phyloP scores from a whole-genome alignment of 37 sponge, comb jelly and placozoan species.

The Petrosia ficiformis region DNA sequence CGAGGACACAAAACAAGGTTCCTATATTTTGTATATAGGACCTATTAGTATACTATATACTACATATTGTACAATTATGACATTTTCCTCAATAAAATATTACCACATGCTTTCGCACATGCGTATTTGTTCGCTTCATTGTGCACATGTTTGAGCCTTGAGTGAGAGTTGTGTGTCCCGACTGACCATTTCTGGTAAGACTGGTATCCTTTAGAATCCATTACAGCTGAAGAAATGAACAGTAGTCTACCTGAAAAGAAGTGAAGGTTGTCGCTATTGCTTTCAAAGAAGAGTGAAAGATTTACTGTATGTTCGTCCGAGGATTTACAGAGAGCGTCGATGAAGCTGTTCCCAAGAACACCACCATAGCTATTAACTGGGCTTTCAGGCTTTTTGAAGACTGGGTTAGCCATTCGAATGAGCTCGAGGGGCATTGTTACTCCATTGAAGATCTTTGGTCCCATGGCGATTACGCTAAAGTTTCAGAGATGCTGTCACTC shows the following conservation, averaged over 20 bases:
- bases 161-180: neutral
- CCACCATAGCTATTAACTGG: neutral
- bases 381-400: neutral
- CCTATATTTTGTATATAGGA: neutral
- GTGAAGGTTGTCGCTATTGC: neutral
- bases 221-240: neutral
- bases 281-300: neutral
- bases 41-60: conserved; percentile 8
- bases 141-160: neutral
- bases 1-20: neutral
- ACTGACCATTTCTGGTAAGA: neutral
- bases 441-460: neutral
- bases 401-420: neutral
- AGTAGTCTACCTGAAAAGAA: neutral
- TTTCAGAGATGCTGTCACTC: neutral
- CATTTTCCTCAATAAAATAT: neutral
- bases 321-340: neutral
- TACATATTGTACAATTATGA: neutral
- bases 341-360: conserved; percentile 3
- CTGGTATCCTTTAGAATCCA: neutral
- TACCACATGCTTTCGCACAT: neutral
- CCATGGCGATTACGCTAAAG: neutral
- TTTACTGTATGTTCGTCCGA: neutral
- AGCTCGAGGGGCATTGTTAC: neutral
- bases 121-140: neutral